Base-by-base conservation (phyloP, 2,797 vertebrate genomes). In the Scolopax bukidnonensis region DNA sequence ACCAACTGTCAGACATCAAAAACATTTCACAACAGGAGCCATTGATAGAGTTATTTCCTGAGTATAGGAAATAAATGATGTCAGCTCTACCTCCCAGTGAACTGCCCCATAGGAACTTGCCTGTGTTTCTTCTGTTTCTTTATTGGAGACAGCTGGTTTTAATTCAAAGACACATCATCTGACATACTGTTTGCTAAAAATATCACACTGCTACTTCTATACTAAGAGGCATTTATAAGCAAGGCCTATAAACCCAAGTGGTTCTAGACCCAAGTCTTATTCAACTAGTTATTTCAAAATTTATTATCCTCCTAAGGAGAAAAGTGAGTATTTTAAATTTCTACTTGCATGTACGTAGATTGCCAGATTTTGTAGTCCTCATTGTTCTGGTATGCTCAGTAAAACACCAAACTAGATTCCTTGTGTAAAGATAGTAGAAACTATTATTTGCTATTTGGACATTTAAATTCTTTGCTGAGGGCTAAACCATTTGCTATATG, bases 11-110 rank as follows among this genome's bases (percentile, higher is more conserved):
- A 95, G 96, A 98, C 95, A 96, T 96, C 88, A 77, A 96, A 97
- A 97, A 68, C 92, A 96, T 98, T 97, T 97, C 96, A 96, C 97
- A 97, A 97, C 94, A 97, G 96, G 71, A 97, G 94, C 90, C 93
- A 97, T 93, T 97, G 94, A 97, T 61, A 89, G 92, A 92, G 84
- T 84, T 96, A 94, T 84, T 97, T 97, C 93, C 96, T 57, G 74
- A 77, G 54, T 86, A 94, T 63, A 97, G 75, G 94, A 97, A 97
- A 96, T 87, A 97, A 90, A 90, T 93, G 12, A 95, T 93, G 91
- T 95, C 91, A 96, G 78, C 65, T 90, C 89, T 95, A 94, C 95
- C 88, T 96, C 88, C 89, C 84, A 84, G 90, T 84, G 63, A 91
- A 88, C 51, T 85, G 84, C 89, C 80, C 71, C 59, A 82, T 38